Evolutionary conservation across 2,113 vertebrate species (phyloP).

Genomic region (Odocoileus hemionus): DNA sequence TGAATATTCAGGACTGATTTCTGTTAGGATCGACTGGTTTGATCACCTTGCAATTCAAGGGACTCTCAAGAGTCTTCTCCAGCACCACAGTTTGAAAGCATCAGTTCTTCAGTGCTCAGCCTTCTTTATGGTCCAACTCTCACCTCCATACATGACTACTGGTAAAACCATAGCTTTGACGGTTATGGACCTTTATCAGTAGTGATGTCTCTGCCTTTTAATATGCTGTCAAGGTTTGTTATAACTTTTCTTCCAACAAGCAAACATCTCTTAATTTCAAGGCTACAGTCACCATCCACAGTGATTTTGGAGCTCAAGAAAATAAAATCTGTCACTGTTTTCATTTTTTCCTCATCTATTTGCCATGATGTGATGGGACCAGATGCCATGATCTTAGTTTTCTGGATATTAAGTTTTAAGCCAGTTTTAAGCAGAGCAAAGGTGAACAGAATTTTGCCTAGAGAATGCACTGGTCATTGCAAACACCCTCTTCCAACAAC

Average conservation of each 20-base stretch:
- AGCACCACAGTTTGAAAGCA: not conserved
- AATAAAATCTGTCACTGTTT: not conserved
- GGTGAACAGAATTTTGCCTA: not conserved
- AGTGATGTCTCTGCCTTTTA: not conserved
- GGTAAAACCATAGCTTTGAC: not conserved
- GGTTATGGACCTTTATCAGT: not conserved
- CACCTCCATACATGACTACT: not conserved
- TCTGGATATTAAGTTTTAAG: not conserved
- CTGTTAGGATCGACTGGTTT: not conserved
- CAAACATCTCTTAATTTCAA: not conserved
- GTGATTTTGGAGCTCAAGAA: not conserved
- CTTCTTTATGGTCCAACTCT: not conserved
- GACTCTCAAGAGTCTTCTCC: not conserved
- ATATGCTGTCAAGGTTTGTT: not conserved
- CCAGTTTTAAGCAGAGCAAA: not conserved
- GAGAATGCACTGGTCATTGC: not conserved
- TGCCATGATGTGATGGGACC: not conserved
- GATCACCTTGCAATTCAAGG: not conserved
- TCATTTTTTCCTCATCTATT: not conserved
- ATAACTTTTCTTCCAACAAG: not conserved
- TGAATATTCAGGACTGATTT: not conserved
- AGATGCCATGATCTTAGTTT: not conserved
- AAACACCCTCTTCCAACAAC: not conserved
- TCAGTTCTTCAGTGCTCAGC: not conserved
- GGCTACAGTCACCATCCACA: not conserved